Conservation (phyloP, 2,113 vertebrate genomes). For the Actinemys pallida region DNA sequence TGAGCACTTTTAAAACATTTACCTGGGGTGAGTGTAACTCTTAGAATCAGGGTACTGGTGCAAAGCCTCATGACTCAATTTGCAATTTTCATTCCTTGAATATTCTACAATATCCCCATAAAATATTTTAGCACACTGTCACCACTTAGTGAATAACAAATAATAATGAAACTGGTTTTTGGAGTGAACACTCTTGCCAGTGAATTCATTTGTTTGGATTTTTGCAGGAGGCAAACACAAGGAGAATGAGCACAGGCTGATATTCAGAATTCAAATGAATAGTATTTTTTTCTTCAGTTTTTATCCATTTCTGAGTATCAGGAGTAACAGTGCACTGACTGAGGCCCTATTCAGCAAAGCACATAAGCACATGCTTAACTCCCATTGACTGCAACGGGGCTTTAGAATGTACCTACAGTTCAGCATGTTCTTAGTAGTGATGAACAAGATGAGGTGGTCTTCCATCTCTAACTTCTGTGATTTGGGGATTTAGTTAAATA, state of each 20-base stretch:
- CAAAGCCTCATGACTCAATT: background rate
- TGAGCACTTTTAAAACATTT: background rate
- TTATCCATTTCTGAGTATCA: background rate
- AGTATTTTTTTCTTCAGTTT: background rate
- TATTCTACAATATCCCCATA: background rate
- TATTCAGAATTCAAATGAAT: background rate
- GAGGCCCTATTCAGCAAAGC: background rate
- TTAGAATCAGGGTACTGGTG: background rate
- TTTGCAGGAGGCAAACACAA: background rate
- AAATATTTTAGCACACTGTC: background rate
- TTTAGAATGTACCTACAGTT: background rate
- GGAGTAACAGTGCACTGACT: background rate
- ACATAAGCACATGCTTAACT: background rate
- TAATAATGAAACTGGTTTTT: background rate
- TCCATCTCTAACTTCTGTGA: background rate
- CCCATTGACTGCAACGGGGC: background rate
- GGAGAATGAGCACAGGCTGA: background rate
- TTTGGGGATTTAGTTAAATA: background rate
- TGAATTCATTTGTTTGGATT: background rate
- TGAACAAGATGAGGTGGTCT: background rate
- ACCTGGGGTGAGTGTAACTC: background rate
- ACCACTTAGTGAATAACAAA: background rate
- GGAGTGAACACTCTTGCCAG: background rate
- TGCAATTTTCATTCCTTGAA: background rate
- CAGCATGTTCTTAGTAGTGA: background rate